Percentiles rank a stretch among this genome's conserved stretches.
phyloP scores from a whole-genome alignment of 2,113 vertebrate genomes.

The Bubo bubo region DNA sequence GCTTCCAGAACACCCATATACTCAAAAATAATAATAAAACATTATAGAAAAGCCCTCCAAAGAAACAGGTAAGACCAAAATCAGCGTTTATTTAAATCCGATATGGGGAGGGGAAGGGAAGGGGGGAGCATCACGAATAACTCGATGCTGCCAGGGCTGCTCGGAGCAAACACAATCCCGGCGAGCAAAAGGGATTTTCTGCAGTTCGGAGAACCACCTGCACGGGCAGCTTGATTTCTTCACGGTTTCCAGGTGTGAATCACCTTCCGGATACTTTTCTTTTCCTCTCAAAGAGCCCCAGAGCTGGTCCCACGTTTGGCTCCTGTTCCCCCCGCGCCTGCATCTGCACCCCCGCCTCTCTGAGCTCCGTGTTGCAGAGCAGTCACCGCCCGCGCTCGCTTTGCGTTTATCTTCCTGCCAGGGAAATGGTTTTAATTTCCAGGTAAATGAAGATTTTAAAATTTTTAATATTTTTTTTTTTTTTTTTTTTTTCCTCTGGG shows the following conservation, averaged over 20 bases:
- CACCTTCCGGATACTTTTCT: background rate
- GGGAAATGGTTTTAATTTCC: background rate
- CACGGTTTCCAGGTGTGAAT: background rate
- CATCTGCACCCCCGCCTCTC: background rate
- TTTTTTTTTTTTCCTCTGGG: fast-evolving
- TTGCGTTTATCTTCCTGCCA: background rate
- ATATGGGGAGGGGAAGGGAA: fast-evolving
- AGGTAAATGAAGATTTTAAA: background rate
- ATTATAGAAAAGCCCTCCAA: background rate
- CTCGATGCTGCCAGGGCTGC: background rate
- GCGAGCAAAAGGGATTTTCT: background rate
- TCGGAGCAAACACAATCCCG: background rate
- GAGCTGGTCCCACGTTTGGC: background rate
- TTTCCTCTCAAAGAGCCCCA: background rate
- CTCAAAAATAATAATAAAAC: background rate
- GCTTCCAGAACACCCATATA: background rate
- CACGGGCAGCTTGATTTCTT: background rate
- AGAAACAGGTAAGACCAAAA: background rate
- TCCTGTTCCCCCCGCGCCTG: fast-evolving
- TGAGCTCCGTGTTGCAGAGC: background rate
- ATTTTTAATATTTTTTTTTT: background rate
- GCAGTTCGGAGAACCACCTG: background rate
- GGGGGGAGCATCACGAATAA: background rate
- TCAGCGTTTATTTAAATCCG: fast-evolving
- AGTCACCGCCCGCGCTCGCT: background rate